Evolutionary conservation across 2,113 vertebrate species (phyloP).

Genomic region (Regulus satrapa): DNA sequence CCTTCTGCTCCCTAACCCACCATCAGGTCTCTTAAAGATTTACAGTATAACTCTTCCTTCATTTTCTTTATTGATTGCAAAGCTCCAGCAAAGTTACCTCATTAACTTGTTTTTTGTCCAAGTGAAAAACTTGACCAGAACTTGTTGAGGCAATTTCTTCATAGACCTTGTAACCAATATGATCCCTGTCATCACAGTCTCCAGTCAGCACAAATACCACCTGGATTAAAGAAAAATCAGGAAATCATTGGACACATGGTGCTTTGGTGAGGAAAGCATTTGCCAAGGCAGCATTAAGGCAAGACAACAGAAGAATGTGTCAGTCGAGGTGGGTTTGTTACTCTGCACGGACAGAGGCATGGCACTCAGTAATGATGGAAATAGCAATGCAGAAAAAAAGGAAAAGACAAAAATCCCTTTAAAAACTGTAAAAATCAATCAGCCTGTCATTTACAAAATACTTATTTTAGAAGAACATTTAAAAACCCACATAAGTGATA

Average conservation of each 20-base stretch:
- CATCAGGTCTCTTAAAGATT: not conserved
- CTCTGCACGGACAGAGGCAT: not conserved
- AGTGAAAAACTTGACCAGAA: slow-evolving; percentile 96
- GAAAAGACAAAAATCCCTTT: not conserved
- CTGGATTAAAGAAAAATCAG: slow-evolving; percentile 59
- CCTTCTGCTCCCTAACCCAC: not conserved
- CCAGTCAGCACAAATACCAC: slow-evolving; percentile 98
- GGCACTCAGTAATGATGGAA: not conserved
- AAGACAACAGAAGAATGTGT: not conserved
- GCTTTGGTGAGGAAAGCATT: not conserved
- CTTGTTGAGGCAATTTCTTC: slow-evolving; percentile 99
- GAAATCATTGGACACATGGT: not conserved
- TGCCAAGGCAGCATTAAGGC: not conserved
- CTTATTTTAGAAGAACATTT: not conserved
- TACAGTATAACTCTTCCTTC: not conserved
- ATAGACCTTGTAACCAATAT: slow-evolving; percentile 93
- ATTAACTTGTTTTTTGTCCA: slow-evolving; percentile 98
- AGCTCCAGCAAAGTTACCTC: slow-evolving; percentile 80
- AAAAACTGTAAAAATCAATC: not conserved
- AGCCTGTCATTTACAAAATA: not conserved
- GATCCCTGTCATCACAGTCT: slow-evolving; percentile 92
- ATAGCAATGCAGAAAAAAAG: not conserved
- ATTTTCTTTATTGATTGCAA: not conserved
- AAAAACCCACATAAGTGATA: not conserved
- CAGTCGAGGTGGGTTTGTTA: not conserved